Evolutionary conservation across 2,797 vertebrate genomes (phyloP).

Genomic region (Gephyroberyx darwinii): DNA sequence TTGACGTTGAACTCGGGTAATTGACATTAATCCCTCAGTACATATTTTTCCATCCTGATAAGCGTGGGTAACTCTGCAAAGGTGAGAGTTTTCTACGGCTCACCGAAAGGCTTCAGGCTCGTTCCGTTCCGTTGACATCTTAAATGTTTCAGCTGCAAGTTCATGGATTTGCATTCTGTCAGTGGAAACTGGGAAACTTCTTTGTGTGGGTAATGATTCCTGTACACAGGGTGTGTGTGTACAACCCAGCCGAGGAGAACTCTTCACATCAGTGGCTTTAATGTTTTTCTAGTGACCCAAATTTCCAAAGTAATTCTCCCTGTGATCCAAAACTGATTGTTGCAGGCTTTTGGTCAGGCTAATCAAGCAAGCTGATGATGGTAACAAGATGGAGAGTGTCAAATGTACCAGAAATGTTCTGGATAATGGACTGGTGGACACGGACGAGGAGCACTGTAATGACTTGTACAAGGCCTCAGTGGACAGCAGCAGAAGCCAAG

Average conservation of each 20-base stretch:
- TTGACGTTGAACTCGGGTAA: slow-evolving; percentile 8
- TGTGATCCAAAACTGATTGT: neutral
- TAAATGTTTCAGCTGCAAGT: neutral
- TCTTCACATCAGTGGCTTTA: neutral
- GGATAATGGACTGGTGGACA: slow-evolving; percentile 12
- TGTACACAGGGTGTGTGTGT: neutral
- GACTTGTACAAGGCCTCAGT: no score
- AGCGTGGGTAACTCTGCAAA: slow-evolving; percentile 17
- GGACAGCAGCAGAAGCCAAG: no score
- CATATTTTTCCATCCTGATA: slow-evolving; percentile 28
- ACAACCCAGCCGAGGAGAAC: slow-evolving; percentile 1
- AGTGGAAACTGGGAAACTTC: neutral
- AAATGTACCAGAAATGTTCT: slow-evolving; percentile 7
- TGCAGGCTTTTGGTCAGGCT: neutral
- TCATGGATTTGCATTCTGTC: slow-evolving; percentile 14
- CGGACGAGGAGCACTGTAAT: neutral
- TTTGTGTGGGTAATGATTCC: slow-evolving; percentile 1
- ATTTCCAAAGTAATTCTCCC: slow-evolving; percentile 2
- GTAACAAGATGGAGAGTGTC: neutral
- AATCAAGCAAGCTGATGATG: slow-evolving; percentile 2
- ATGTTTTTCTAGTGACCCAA: slow-evolving; percentile 9
- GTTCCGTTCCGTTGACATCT: neutral
- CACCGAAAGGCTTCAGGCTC: neutral
- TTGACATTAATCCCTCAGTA: slow-evolving; percentile 36
- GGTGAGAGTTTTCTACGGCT: slow-evolving; percentile 35